A percentile compares a stretch with the other conserved stretches of the same genome.
These are phyloP conservation scores for Salvelinus namaycush DNA, from an alignment of 2,113 vertebrate genomes.

Conservation along the genomic window DNA sequence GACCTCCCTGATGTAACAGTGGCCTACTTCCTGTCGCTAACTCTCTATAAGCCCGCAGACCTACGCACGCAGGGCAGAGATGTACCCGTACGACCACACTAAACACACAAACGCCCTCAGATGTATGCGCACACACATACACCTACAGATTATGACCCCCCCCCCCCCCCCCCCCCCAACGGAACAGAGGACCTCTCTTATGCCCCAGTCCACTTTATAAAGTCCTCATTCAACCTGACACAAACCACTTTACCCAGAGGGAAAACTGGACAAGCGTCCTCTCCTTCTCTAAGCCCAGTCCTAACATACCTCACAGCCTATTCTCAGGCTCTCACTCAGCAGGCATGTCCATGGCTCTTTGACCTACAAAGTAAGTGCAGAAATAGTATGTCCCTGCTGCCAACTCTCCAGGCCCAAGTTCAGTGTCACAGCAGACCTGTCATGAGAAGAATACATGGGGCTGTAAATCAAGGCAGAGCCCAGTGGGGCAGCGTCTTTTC, in stretches of 20 bases:
- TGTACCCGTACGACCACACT: not conserved
- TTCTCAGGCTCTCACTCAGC: not conserved
- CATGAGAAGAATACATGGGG: too few species aligned
- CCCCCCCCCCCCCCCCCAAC: not conserved
- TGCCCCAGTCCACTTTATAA: not conserved
- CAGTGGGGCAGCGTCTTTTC: not conserved
- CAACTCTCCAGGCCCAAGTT: not conserved
- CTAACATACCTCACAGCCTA: not conserved
- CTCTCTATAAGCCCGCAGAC: not conserved
- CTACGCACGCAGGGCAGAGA: not conserved
- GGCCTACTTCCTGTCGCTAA: conserved; percentile 45
- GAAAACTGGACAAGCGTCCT: not conserved
- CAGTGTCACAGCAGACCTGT: not conserved
- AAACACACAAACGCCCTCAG: not conserved
- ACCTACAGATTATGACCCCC: not conserved
- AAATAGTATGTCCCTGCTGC: not conserved
- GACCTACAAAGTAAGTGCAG: not conserved
- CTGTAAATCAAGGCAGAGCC: too few species aligned
- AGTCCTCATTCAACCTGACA: not conserved
- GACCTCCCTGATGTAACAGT: conserved; percentile 62
- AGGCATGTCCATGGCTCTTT: conserved; percentile 1
- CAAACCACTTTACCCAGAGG: not conserved
- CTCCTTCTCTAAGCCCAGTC: not conserved
- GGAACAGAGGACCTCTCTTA: not conserved
- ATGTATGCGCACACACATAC: not conserved